Conservation (phyloP, 2,888 invertebrate species). For the Pseudococcus jackbeardsleyi region DNA sequence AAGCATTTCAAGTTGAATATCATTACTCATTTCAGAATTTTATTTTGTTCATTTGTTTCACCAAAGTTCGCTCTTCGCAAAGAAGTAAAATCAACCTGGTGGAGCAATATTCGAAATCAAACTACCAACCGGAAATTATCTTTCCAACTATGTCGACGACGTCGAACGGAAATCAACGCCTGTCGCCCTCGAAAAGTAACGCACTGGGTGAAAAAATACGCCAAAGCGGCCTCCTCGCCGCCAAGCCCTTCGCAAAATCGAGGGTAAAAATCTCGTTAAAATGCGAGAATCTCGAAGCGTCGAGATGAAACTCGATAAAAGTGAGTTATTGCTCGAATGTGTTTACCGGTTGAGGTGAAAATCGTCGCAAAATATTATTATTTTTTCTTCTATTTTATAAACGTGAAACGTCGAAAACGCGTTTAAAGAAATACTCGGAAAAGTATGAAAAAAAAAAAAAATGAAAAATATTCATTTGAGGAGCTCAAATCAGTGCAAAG, state of each 20-base stretch:
- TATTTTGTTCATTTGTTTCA: no score
- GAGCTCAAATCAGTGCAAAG: no score
- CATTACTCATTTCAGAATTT: no score
- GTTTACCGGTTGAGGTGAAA: no score
- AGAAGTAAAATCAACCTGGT: no score
- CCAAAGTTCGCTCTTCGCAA: no score
- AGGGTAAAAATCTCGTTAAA: slow-evolving; percentile 36
- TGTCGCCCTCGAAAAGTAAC: not conserved
- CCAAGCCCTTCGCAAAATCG: not conserved
- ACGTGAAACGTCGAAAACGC: no score
- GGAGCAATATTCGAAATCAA: not conserved
- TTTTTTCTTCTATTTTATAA: no score
- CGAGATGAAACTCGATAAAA: slow-evolving; percentile 16
- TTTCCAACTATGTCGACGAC: slow-evolving; percentile 9
- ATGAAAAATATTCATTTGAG: no score
- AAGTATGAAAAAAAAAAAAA: no score
- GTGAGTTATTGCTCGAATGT: not conserved
- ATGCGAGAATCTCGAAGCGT: not conserved
- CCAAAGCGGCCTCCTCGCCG: not conserved
- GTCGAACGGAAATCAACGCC: slow-evolving; percentile 26
- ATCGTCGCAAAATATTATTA: no score
- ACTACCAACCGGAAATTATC: slow-evolving; percentile 12
- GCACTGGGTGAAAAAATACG: not conserved
- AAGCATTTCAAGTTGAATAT: not conserved
- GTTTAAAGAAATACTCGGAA: no score